A percentile compares a stretch with the other conserved stretches of the same genome.
These are phyloP conservation scores for Brotula barbata DNA, from an alignment of 2,797 vertebrate species.

Conservation along the genomic window DNA sequence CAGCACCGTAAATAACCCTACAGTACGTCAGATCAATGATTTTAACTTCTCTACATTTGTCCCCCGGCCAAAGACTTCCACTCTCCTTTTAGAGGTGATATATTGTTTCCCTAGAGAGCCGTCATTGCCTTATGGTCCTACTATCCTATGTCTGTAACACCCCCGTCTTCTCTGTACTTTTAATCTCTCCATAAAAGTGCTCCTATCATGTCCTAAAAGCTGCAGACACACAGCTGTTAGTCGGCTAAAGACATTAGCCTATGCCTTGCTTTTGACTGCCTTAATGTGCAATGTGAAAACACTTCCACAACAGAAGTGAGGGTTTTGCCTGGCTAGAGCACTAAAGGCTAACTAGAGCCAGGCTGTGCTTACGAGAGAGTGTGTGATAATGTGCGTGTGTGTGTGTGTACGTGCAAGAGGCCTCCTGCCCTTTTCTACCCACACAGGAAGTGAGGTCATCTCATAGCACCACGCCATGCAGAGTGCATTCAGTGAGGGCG, in stretches of 20 bases:
- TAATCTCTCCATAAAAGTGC: slow-evolving; percentile 76
- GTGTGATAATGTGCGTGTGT: slow-evolving; percentile 49
- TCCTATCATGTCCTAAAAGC: slow-evolving; percentile 60
- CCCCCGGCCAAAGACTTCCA: slow-evolving; percentile 72
- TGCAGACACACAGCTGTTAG: slow-evolving; percentile 68
- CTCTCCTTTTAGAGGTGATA: slow-evolving; percentile 73
- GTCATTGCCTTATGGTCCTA: slow-evolving; percentile 72
- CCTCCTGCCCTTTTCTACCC: slow-evolving; percentile 73
- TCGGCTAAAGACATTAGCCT: slow-evolving; percentile 73
- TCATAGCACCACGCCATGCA: slow-evolving; percentile 59
- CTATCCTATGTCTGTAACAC: slow-evolving; percentile 63
- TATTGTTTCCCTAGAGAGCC: slow-evolving; percentile 76
- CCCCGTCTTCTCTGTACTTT: slow-evolving; percentile 63
- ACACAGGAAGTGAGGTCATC: slow-evolving; percentile 81
- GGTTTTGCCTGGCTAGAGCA: slow-evolving; percentile 53
- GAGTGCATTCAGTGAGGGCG: slow-evolving; percentile 64
- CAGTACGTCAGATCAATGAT: slow-evolving; percentile 72
- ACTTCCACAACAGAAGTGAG: slow-evolving; percentile 45
- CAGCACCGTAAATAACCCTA: slow-evolving; percentile 64
- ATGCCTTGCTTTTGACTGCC: slow-evolving; percentile 55
- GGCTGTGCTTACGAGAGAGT: slow-evolving; percentile 50
- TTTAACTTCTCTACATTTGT: slow-evolving; percentile 76
- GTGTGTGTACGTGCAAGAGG: slow-evolving; percentile 44
- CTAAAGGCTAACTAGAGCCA: slow-evolving; percentile 70
- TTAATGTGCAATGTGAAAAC: slow-evolving; percentile 61